phyloP scores from a whole-genome alignment of 2,113 vertebrate species.

The Ctenodactylus gundi region DNA sequence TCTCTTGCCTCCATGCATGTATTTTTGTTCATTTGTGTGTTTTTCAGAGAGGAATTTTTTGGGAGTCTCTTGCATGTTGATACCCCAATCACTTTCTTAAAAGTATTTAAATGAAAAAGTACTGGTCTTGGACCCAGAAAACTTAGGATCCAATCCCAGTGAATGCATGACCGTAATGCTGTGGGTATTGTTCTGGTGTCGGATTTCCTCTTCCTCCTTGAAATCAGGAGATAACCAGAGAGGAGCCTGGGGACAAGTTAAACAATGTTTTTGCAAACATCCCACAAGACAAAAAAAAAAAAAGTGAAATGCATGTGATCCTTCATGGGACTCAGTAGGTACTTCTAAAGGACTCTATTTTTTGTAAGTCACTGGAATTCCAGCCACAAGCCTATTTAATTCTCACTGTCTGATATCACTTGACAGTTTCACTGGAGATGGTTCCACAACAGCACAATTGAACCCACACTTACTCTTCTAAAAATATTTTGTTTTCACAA shows the following conservation, averaged over 20 bases:
- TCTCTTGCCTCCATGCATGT: neutral
- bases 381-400: constrained; percentile 39
- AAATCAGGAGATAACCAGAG: neutral
- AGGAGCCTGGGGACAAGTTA: neutral
- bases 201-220: neutral
- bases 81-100: neutral
- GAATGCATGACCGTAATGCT: neutral
- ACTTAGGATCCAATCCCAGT: neutral
- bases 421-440: constrained; percentile 21
- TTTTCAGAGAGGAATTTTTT: neutral
- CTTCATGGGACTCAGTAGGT: neutral
- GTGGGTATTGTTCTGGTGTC: neutral
- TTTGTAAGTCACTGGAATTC: constrained; percentile 26
- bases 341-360: neutral
- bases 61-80: neutral
- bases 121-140: neutral
- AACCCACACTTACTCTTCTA: constrained; percentile 38
- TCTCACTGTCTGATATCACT: neutral
- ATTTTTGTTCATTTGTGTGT: neutral
- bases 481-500: constrained; percentile 59
- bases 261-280: neutral
- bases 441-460: constrained; percentile 40
- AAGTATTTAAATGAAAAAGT: neutral
- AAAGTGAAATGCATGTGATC: neutral
- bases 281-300: neutral